Conservation (phyloP, 2,888 invertebrate genomes). For the Caprella mutica region DNA sequence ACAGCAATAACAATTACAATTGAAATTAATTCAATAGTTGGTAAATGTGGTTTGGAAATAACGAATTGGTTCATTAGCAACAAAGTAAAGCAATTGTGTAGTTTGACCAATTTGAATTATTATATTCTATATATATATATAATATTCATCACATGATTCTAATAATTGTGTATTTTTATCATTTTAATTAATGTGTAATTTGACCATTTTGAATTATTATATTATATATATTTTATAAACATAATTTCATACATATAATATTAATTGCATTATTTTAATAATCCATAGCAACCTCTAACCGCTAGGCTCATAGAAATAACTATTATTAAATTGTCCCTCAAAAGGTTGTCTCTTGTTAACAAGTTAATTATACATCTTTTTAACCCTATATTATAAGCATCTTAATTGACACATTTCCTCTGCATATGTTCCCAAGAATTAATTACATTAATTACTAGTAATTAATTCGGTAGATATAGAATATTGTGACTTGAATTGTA, state of each 20-base stretch:
- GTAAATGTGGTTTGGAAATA: too few relatives aligned
- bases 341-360: too few relatives aligned
- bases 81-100: too few relatives aligned
- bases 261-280: not conserved
- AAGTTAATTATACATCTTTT: not conserved
- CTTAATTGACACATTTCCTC: not conserved
- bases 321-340: too few relatives aligned
- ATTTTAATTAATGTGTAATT: not conserved
- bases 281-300: too few relatives aligned
- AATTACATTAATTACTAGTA: too few relatives aligned
- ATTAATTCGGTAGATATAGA: too few relatives aligned
- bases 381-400: not conserved
- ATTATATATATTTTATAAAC: not conserved
- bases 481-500: too few relatives aligned
- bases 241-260: not conserved
- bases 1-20: too few relatives aligned
- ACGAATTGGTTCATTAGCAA: too few relatives aligned
- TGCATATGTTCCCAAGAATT: not conserved
- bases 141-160: not conserved
- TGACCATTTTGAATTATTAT: not conserved
- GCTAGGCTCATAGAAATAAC: too few relatives aligned
- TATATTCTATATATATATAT: slow-evolving; percentile 6
- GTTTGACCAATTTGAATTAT: not conserved
- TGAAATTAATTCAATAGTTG: too few relatives aligned
- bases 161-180: not conserved